Evolutionary conservation across 1,140 invertebrate genomes (phyloP).

Genomic region (Odontomachus brunneus): DNA sequence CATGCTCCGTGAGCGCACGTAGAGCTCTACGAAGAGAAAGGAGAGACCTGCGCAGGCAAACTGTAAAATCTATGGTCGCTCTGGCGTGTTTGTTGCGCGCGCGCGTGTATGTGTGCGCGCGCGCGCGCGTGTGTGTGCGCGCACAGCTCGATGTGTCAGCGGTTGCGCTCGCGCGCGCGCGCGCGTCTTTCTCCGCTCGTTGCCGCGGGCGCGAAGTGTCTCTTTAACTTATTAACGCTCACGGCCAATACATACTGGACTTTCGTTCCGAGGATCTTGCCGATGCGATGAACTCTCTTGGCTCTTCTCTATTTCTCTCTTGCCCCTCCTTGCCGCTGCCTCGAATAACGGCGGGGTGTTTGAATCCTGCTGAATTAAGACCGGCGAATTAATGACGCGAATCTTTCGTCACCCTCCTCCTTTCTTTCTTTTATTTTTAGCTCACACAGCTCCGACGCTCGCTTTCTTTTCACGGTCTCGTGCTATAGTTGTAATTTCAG

Average conservation of each 20-base stretch:
- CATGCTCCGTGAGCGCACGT: neutral
- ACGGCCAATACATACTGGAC: neutral
- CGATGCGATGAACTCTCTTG: neutral
- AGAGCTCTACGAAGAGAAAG: slow-evolving; percentile 58
- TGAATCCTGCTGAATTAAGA: no score
- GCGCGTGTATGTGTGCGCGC: neutral
- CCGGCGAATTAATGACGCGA: no score
- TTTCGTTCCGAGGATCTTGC: neutral
- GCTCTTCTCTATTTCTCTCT: no score
- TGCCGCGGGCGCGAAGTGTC: slow-evolving; percentile 44
- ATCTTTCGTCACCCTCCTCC: no score
- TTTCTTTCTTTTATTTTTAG: no score
- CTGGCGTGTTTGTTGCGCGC: neutral
- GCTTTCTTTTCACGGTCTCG: no score
- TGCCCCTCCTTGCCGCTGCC: no score
- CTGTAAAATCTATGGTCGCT: slow-evolving; percentile 45
- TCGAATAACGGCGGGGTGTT: no score
- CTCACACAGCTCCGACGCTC: no score
- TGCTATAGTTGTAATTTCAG: no score
- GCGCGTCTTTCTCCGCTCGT: slow-evolving; percentile 50
- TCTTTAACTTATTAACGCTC: slow-evolving; percentile 48
- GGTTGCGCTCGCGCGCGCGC: slow-evolving; percentile 19
- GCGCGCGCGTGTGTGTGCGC: neutral
- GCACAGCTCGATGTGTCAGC: no score
- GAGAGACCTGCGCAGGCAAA: slow-evolving; percentile 44